Conservation (phyloP, 2,888 invertebrate genomes). For the Metopia argyrocephala region DNA sequence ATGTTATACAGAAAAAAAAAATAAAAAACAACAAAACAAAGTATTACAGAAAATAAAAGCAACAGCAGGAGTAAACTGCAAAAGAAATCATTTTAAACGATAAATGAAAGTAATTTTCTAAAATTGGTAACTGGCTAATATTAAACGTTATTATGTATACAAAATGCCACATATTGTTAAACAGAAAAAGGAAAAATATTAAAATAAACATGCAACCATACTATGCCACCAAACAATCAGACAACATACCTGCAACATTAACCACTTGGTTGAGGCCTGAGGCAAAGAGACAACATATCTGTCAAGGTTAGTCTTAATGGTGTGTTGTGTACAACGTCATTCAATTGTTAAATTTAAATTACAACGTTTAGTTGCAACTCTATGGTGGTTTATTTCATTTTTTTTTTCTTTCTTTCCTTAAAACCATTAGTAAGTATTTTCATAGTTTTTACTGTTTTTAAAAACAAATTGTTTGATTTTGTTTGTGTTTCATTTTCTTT, state of each 20-base stretch:
- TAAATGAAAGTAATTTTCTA: constrained; percentile 76
- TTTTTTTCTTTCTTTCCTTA: constrained; percentile 17
- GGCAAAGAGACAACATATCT: constrained; percentile 46
- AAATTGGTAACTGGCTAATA: constrained; percentile 74
- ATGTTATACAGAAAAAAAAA: background rate
- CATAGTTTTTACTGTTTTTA: no score
- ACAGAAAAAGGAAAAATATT: constrained; percentile 20
- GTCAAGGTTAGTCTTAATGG: constrained; percentile 59
- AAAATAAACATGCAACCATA: constrained; percentile 44
- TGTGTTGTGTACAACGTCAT: constrained; percentile 55
- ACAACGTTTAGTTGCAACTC: constrained; percentile 50
- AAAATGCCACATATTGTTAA: constrained; percentile 49
- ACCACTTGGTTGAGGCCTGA: background rate
- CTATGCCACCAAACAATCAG: constrained; percentile 6
- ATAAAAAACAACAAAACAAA: background rate
- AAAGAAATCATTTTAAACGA: constrained; percentile 55
- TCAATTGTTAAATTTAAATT: constrained; percentile 50
- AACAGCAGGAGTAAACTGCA: background rate
- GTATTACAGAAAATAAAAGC: background rate
- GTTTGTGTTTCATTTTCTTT: background rate
- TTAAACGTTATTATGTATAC: constrained; percentile 60
- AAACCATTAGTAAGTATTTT: no score
- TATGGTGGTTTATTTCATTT: constrained; percentile 16
- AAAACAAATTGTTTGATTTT: no score
- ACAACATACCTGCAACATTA: background rate